Evolutionary conservation across 1,140 invertebrate genomes (phyloP), one percentile per base, ranked within the genome.

Genomic region (Scaptodrosophila lebanonensis): DNA sequence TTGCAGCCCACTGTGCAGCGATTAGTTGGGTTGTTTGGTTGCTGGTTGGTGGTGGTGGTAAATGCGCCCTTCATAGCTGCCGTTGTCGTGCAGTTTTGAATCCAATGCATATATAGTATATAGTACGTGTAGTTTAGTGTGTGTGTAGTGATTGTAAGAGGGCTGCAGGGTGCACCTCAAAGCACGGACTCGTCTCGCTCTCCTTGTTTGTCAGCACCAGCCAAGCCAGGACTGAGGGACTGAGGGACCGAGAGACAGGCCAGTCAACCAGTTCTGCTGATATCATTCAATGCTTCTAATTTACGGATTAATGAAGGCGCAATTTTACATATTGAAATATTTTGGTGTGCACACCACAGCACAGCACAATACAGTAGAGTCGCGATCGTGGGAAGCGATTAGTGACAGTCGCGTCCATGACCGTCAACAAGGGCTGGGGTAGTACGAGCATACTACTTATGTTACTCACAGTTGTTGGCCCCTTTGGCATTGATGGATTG

Each of bases 301-400:
- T 79, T 79, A 75, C 75, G 75, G 75, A 79, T 79, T 79, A 79
- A 79, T 79, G 66, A 83, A 82, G 75, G 75, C 75, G 61, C 76
- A 82, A 69, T 60, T 79, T 79, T 79, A 82, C 73, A 79, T 82
- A 79, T 75, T 72, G 75, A 82, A 79, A 69, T 79, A n/a, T 56
- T 50, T 58, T 16, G 43, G 40, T 58, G 33, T 51, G 17, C 38
- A 27, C 44, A 45, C 40, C 42, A 13, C n/a, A n/a, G n/a, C n/a
- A n/a, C n/a, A n/a, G n/a, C n/a, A n/a, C n/a, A n/a, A n/a, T n/a
- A n/a, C n/a, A n/a, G n/a, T n/a, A n/a, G n/a, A n/a, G n/a, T n/a
- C n/a, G n/a, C 61, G 75, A 83, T 83, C 75, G 75, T 82, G 75
- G 75, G 75, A 82, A 82, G 75, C 70, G 75, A 82, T 82, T 82